Base-by-base conservation (phyloP, 2,888 invertebrate species). In the Morpho achilles region DNA sequence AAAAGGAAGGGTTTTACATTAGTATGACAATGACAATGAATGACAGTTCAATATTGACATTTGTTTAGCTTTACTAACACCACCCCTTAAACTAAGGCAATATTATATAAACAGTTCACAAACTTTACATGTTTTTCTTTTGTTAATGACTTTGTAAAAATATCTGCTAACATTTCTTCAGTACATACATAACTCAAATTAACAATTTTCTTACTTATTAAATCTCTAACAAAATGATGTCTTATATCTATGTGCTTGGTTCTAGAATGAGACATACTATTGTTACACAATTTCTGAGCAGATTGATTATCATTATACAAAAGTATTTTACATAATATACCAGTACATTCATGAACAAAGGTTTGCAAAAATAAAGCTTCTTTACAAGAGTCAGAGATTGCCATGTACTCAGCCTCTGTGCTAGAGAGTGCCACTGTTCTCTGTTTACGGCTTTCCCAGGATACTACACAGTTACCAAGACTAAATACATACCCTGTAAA, bases 241-340 rank as follows among this genome's bases (percentile, higher is more conserved):
- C 42, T 43, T 7, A 65, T 53, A 54, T 67, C 63, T 10, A 60
- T 63, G 45, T 67, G 63, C 46, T 67, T 67, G 5, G 60, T 43
- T 32, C 56, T 48, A 9, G 54, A 65, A 23, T 64, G 62, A 43
- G 54, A 59, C 5, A 59, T 10, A 7, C 46, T 50, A 57, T 56
- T 64, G 4, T 7, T n/a, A 16, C 57, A 39, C 22, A 67, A 16
- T 10, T 67, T 67, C 9, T 50, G 47, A 43, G 66, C 65, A 57
- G 61, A 60, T 39, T 66, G 62, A 45, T 62, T 67, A 46, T 64
- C 66, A 61, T 60, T 60, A 44, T 32, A 61, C 16, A 65, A 22
- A 32, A n/a, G 16, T 43, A 63, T 46, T 43, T 49, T 42, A 56
- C 53, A 53, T 41, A 47, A 9, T 49, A 32, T 51, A 46, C 42